A percentile compares a stretch with the other conserved stretches of the same genome.
These are phyloP conservation scores for Synanthedon andrenaeformis DNA, from an alignment of 2,888 invertebrate genomes.

Conservation along the genomic window DNA sequence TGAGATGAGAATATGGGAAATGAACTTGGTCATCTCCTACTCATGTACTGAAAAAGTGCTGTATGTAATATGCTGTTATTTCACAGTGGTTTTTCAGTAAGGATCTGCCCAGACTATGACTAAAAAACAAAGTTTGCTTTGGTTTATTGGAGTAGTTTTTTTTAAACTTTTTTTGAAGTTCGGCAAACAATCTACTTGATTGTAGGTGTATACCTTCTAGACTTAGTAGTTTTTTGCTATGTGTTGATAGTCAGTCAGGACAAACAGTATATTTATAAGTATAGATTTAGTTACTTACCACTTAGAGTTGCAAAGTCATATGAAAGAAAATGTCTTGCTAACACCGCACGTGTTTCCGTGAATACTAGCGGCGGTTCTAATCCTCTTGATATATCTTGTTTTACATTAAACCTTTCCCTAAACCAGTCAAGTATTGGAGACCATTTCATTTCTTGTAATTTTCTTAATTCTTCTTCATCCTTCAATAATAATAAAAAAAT, in stretches of 20 bases:
- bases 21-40: too few species aligned
- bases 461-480: conserved; percentile 82
- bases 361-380: conserved; percentile 78
- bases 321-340: conserved; percentile 84
- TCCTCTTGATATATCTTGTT: conserved; percentile 77
- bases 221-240: too few species aligned
- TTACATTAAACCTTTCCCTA: conserved; percentile 80
- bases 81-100: too few species aligned
- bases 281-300: conserved; percentile 67
- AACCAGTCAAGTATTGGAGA: conserved; percentile 92
- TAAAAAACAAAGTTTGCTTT: too few species aligned
- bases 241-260: too few species aligned
- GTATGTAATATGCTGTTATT: too few species aligned
- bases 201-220: neutral
- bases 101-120: too few species aligned
- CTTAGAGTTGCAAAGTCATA: conserved; percentile 84
- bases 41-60: too few species aligned
- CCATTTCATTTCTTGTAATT: conserved; percentile 87
- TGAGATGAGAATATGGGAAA: too few species aligned
- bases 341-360: conserved; percentile 73
- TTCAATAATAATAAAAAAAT: conserved; percentile 25
- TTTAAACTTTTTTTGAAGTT: neutral
- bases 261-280: too few species aligned
- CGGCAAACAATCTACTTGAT: neutral
- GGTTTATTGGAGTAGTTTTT: neutral